These are phyloP conservation scores for Synanthedon tipuliformis DNA, from an alignment of 2,888 invertebrate genomes.

Conservation along the genomic window DNA sequence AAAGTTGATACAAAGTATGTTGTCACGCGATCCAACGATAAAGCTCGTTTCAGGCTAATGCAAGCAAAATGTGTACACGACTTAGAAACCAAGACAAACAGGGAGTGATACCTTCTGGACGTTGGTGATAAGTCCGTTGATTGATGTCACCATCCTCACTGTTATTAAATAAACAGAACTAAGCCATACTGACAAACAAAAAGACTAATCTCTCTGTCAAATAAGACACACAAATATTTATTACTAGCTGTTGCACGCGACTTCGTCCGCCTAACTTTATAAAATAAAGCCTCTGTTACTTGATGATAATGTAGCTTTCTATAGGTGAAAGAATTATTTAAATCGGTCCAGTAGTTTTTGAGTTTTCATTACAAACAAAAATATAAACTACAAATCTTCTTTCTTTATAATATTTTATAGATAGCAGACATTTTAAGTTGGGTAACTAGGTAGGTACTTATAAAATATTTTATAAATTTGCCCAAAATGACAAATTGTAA, in stretches of 20 bases:
- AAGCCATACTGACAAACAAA: neutral
- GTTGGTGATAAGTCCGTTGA: neutral
- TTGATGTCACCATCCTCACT: neutral
- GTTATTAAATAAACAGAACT: neutral
- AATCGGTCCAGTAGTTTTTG: too few species aligned
- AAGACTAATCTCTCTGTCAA: neutral
- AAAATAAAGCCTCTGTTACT: too few species aligned
- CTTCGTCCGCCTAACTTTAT: too few species aligned
- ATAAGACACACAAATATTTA: too few species aligned
- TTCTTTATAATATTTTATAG: neutral
- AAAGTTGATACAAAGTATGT: conserved; percentile 42
- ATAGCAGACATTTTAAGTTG: neutral
- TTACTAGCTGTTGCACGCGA: too few species aligned
- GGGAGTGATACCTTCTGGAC: conserved; percentile 12
- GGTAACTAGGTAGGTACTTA: neutral
- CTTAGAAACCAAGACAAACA: conserved; percentile 18
- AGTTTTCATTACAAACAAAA: too few species aligned
- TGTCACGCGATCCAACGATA: conserved; percentile 60
- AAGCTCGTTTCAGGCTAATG: conserved; percentile 28
- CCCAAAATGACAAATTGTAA: neutral
- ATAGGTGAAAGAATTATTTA: too few species aligned
- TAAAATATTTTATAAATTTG: conserved; percentile 1
- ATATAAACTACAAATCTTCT: too few species aligned
- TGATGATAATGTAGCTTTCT: too few species aligned
- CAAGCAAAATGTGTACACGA: conserved; percentile 2